These are phyloP conservation scores for Epinotia ramella DNA, from an alignment of 2,888 invertebrate species.

Conservation along the genomic window DNA sequence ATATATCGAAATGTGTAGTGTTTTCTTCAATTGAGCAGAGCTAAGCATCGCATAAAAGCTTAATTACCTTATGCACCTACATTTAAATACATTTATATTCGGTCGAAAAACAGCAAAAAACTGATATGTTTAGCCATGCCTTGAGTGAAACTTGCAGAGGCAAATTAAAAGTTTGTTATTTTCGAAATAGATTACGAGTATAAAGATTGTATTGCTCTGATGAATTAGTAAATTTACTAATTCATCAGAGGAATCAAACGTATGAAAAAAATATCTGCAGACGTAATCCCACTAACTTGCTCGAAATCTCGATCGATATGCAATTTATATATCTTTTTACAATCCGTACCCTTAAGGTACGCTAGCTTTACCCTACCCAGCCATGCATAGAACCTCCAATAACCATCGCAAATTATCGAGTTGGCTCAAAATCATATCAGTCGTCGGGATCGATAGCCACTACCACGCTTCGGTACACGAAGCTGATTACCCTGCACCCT, in stretches of 20 bases:
- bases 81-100: too few species aligned
- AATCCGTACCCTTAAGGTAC: neutral
- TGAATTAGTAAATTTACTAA: neutral
- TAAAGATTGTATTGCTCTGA: neutral
- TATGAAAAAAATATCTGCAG: neutral
- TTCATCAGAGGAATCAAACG: too few species aligned
- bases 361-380: conserved; percentile 7
- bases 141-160: too few species aligned
- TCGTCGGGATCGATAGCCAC: conserved; percentile 42
- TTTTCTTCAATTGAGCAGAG: too few species aligned
- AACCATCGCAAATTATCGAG: conserved; percentile 36
- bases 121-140: too few species aligned
- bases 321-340: conserved; percentile 9
- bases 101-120: too few species aligned
- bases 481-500: conserved; percentile 50
- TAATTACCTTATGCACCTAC: too few species aligned
- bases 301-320: neutral
- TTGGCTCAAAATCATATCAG: conserved; percentile 41
- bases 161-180: too few species aligned
- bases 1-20: too few species aligned
- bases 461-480: conserved; percentile 46
- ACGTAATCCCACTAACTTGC: neutral
- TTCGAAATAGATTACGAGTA: too few species aligned
- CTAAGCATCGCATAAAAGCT: too few species aligned
- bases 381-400: conserved; percentile 26